Conservation (phyloP, 2,113 vertebrate genomes). For the Rafetus swinhoei region DNA sequence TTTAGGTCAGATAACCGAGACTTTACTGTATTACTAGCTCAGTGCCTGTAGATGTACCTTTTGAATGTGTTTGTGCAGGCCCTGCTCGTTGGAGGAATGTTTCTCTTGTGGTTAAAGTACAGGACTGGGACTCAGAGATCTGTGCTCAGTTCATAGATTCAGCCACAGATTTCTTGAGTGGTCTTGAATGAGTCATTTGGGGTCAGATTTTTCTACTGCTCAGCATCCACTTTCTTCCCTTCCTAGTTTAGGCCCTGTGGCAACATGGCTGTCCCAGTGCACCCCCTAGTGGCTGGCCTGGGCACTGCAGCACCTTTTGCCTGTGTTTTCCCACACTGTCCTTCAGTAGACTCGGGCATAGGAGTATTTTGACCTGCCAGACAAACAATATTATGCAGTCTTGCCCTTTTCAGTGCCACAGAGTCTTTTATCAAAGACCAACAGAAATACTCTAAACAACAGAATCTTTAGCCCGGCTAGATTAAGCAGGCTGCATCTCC, state of each 20-base stretch:
- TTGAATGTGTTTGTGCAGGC: neutral
- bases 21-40: neutral
- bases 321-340: neutral
- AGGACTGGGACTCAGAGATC: neutral
- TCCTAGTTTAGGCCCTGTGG: fast-evolving
- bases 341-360: neutral
- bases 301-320: neutral
- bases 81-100: neutral
- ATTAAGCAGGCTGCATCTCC: neutral
- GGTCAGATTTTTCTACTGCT: neutral
- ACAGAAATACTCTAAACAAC: neutral
- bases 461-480: neutral
- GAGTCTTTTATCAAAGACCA: neutral
- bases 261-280: neutral
- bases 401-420: neutral
- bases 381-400: neutral
- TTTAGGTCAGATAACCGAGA: too few species aligned
- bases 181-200: neutral
- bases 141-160: fast-evolving
- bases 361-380: neutral
- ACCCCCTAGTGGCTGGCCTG: neutral
- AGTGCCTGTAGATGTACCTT: neutral
- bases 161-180: neutral
- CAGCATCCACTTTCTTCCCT: neutral
- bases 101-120: neutral